Percentiles rank a stretch among this genome's conserved stretches.
Evolutionary conservation across 1,140 invertebrate genomes (phyloP).

Genomic region (Drosophila tani): DNA sequence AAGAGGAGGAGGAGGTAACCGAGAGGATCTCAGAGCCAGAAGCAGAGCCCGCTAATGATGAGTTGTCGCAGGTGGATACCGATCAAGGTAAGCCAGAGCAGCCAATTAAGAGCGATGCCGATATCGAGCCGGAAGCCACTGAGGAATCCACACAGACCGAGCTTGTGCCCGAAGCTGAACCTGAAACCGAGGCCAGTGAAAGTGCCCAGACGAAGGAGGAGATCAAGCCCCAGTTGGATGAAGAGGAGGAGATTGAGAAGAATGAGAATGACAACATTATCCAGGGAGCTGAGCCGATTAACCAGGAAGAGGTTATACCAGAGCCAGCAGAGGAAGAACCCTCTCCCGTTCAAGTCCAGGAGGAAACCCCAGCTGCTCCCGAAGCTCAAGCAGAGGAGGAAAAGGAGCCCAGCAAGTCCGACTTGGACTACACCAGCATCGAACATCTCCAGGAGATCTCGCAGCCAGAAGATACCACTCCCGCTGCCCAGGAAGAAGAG

Average conservation of each 20-base stretch:
- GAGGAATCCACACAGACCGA: slow-evolving; percentile 21
- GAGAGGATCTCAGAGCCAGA: slow-evolving; percentile 24
- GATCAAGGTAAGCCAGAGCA: slow-evolving; percentile 25
- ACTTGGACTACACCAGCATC: slow-evolving; percentile 51
- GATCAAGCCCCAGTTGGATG: slow-evolving; percentile 20
- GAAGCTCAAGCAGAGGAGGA: slow-evolving; percentile 3
- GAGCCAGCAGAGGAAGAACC: slow-evolving; percentile 13
- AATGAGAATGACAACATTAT: slow-evolving; percentile 77
- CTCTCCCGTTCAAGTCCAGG: not conserved
- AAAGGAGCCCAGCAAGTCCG: too few relatives aligned
- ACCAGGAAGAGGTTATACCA: slow-evolving; percentile 49
- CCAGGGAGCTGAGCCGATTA: slow-evolving; percentile 72
- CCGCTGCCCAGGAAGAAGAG: slow-evolving; percentile 11
- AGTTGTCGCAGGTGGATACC: slow-evolving; percentile 55
- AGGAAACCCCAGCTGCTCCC: slow-evolving; percentile 1
- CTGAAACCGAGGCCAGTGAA: slow-evolving; percentile 57
- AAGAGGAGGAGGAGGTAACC: slow-evolving; percentile 28
- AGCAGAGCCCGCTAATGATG: slow-evolving; percentile 48
- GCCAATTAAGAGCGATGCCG: slow-evolving; percentile 46
- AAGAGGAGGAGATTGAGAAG: slow-evolving; percentile 52
- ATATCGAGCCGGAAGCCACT: slow-evolving; percentile 35
- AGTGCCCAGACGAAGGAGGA: slow-evolving; percentile 35
- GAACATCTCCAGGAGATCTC: slow-evolving; percentile 42
- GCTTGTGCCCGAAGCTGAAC: slow-evolving; percentile 22
- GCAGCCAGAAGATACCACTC: slow-evolving; percentile 11